Conservation (phyloP, 1,140 invertebrate genomes). For the Temnothorax curvispinosus region DNA sequence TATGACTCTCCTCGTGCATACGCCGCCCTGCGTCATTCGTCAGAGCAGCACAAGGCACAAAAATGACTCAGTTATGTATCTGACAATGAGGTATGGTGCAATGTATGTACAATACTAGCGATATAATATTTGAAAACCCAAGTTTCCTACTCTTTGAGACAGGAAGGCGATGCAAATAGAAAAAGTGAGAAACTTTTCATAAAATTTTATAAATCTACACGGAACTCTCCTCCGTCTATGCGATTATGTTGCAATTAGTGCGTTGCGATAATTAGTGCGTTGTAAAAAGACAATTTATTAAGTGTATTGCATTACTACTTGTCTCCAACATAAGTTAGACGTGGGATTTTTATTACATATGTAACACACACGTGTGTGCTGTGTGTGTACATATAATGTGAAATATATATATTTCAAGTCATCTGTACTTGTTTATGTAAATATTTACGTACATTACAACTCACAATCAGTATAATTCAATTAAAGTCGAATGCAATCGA, state of each 20-base stretch:
- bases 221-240: not conserved
- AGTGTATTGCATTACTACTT: constrained; percentile 72
- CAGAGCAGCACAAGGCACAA: constrained; percentile 82
- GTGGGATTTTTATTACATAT: constrained; percentile 79
- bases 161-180: constrained; percentile 59
- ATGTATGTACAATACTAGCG: constrained; percentile 59
- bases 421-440: constrained; percentile 48
- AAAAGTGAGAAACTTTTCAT: constrained; percentile 47
- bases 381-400: not conserved
- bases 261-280: not conserved
- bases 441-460: constrained; percentile 65
- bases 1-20: constrained; percentile 81
- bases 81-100: constrained; percentile 51
- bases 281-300: constrained; percentile 51
- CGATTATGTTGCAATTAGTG: not conserved
- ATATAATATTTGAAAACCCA: constrained; percentile 56
- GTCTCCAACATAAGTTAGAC: constrained; percentile 78
- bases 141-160: constrained; percentile 41
- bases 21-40: constrained; percentile 79
- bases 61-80: constrained; percentile 80
- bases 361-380: not conserved
- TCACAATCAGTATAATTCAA: constrained; percentile 4
- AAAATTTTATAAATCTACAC: not conserved
- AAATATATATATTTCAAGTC: constrained; percentile 36
- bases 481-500: constrained; percentile 31